Conservation (phyloP, 2,888 invertebrate species). For the Sycophila texana region DNA sequence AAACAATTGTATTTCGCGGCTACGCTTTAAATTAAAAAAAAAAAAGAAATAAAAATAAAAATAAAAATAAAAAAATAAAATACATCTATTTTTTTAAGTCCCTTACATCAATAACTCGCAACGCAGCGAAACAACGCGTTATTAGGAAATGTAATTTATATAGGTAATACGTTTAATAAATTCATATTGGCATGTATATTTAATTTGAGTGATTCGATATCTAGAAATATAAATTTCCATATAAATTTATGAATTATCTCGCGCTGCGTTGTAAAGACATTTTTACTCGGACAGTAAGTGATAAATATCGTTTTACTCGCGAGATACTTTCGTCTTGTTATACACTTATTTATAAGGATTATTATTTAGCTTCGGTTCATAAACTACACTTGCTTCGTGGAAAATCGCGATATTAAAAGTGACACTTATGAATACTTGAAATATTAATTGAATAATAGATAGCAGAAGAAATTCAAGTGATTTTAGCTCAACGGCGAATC, state of each 20-base stretch:
- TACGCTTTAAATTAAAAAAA: too few relatives aligned
- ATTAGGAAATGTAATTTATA: conserved; percentile 1
- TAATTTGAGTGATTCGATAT: conserved; percentile 33
- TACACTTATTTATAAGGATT: not conserved
- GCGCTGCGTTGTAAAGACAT: not conserved
- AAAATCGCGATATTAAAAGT: too few relatives aligned
- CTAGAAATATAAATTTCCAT: conserved; percentile 40
- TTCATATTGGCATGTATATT: conserved; percentile 30
- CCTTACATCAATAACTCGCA: too few relatives aligned
- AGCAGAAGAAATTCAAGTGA: too few relatives aligned
- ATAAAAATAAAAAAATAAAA: too few relatives aligned
- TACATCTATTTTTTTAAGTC: too few relatives aligned
- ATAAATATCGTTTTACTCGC: conserved; percentile 29
- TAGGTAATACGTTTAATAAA: conserved; percentile 19
- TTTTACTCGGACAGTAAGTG: not conserved
- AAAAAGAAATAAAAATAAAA: too few relatives aligned
- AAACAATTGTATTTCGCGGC: too few relatives aligned
- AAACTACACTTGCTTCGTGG: not conserved
- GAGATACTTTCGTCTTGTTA: conserved; percentile 7
- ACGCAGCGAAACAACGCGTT: too few relatives aligned
- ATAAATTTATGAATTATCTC: conserved; percentile 37
- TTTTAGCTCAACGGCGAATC: too few relatives aligned
- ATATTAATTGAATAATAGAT: too few relatives aligned
- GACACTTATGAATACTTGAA: too few relatives aligned
- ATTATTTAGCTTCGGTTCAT: not conserved